Base-by-base conservation (phyloP, 2,113 vertebrate genomes). In the Thryonomys swinderianus region DNA sequence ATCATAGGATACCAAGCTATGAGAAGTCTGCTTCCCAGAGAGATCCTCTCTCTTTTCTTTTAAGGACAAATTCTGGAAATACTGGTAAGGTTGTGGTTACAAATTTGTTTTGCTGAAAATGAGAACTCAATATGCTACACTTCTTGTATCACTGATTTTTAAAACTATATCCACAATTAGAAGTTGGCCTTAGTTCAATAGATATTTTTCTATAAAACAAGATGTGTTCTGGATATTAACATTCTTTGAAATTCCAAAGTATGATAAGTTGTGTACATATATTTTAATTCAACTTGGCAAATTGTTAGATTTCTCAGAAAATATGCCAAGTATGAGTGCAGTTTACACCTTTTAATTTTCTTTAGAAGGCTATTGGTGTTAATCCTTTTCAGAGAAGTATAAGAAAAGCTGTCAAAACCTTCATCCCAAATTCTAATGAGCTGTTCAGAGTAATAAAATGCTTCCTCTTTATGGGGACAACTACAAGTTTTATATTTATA, bases 241-340 rank as follows among this genome's bases (percentile, higher is more conserved):
- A 83, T 40, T 45, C 7, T 48, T 53, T 69, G 45, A 82, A 42
- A 90, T 37, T 89, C 25, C 82, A 14, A 89, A 86, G 20, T 92
- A 9, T 4, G 55, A 34, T 81, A 74, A 93, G 20, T n/a, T 53
- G 25, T 34, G 27, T 32, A 61, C 12, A 30, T 25, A 34, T 61
- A 78, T 37, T 76, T 66, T 81, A 89, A 76, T 67, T 81, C 61
- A 92, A 89, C 30, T 89, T 23, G 23, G 91, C 30, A 82, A 69
- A 74, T 81, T 45, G 13, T 59, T 76, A 91, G n/a, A 45, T 88
- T 14, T 27, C 66, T 90, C 37, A 85, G 48, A 84, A 92, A 87
- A 73, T 84, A 83, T 40, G 4, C 3, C 55, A 84, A 81, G 17
- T 42, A 85, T 37, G 66, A 80, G 66, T 81, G 3, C 17, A 85